Evolutionary conservation across 2,113 vertebrate genomes (phyloP).

Genomic region (Vidua macroura): DNA sequence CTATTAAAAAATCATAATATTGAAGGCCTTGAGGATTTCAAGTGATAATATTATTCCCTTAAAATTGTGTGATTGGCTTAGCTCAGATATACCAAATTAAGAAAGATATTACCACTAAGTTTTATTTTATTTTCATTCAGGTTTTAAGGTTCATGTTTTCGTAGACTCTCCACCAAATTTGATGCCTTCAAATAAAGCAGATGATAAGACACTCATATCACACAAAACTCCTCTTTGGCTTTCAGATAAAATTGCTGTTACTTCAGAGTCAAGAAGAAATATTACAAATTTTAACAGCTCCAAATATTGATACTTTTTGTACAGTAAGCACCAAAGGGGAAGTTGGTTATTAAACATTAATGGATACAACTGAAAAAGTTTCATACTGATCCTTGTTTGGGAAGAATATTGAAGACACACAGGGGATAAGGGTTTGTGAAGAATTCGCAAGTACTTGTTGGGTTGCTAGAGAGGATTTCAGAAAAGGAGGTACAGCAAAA

Average conservation of each 20-base stretch:
- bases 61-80: background rate
- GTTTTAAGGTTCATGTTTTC: background rate
- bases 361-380: background rate
- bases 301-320: background rate
- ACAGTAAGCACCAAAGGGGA: background rate
- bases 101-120: background rate
- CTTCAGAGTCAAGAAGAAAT: background rate
- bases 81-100: background rate
- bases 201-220: background rate
- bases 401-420: conserved; percentile 4
- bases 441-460: background rate
- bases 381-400: background rate
- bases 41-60: background rate
- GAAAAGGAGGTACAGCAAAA: background rate
- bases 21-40: background rate
- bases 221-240: background rate
- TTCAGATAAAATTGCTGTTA: background rate
- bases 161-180: background rate
- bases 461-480: background rate
- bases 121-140: background rate
- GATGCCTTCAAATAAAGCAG: background rate
- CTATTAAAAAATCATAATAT: background rate
- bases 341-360: conserved; percentile 20
- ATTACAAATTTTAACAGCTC: background rate
- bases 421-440: background rate